A percentile compares a stretch with the other conserved stretches of the same genome.
Evolutionary conservation across 2,888 invertebrate species (phyloP).

Genomic region (Xylota sylvarum): DNA sequence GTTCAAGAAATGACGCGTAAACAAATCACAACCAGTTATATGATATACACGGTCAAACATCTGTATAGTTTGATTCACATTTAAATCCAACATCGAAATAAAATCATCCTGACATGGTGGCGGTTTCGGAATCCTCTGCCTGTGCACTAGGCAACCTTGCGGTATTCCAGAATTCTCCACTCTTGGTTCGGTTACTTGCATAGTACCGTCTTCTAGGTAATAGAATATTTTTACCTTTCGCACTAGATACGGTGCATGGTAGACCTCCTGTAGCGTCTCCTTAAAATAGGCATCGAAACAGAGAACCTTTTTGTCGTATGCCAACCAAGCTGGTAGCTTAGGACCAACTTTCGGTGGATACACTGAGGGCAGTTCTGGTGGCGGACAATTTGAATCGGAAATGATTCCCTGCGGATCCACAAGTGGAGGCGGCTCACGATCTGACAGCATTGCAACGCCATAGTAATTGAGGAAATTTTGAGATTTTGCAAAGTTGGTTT

Average conservation of each 20-base stretch:
- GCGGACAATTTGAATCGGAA: constrained; percentile 84
- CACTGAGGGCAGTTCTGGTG: constrained; percentile 88
- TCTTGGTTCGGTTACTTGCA: constrained; percentile 93
- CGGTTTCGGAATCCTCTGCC: constrained; percentile 93
- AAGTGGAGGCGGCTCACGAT: constrained; percentile 87
- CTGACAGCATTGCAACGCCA: constrained; percentile 87
- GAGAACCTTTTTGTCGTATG: constrained; percentile 93
- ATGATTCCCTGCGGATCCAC: constrained; percentile 86
- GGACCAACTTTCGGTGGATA: constrained; percentile 91
- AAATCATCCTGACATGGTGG: constrained; percentile 90
- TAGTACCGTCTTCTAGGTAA: constrained; percentile 96
- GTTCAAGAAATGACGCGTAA: constrained; percentile 93
- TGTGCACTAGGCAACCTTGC: constrained; percentile 92
- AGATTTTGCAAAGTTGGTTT: constrained; percentile 87
- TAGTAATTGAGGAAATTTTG: constrained; percentile 88
- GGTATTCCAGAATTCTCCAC: constrained; percentile 93
- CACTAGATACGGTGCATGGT: constrained; percentile 88
- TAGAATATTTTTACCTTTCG: constrained; percentile 93
- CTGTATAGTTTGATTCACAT: constrained; percentile 92
- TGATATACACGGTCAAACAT: constrained; percentile 93
- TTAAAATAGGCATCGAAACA: constrained; percentile 84
- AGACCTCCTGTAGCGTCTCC: constrained; percentile 89
- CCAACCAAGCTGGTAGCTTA: constrained; percentile 93
- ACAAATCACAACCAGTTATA: constrained; percentile 94
- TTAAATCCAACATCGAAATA: constrained; percentile 94